Percentiles rank a stretch among this genome's conserved stretches.
Evolutionary conservation across 2,888 invertebrate genomes (phyloP).

Genomic region (Drepana falcataria): DNA sequence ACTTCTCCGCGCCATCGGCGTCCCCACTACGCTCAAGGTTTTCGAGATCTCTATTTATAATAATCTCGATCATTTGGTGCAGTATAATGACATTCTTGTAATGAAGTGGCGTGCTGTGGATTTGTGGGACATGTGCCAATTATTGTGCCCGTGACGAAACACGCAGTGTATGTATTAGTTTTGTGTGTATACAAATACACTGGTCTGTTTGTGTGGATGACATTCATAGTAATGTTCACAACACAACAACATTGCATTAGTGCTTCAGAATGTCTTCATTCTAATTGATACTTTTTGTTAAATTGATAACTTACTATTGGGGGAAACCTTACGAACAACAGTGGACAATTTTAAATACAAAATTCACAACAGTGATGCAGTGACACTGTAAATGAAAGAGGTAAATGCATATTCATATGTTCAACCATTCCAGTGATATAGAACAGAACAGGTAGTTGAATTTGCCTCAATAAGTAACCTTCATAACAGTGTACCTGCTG

Average conservation of each 20-base stretch:
- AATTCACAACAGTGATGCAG: background rate
- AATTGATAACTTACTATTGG: no score
- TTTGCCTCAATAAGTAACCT: no score
- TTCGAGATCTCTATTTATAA: slow-evolving; percentile 73
- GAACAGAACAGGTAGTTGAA: no score
- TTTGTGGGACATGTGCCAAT: slow-evolving; percentile 77
- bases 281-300: no score
- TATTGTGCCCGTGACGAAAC: slow-evolving; percentile 65
- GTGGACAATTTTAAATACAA: no score
- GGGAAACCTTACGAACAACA: no score
- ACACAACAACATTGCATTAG: background rate
- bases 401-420: background rate
- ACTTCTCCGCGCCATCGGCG: slow-evolving; percentile 45
- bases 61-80: slow-evolving; percentile 72
- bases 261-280: no score
- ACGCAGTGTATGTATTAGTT: slow-evolving; percentile 41
- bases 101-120: slow-evolving; percentile 68
- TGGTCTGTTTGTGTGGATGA: slow-evolving; percentile 37
- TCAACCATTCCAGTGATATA: no score
- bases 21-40: slow-evolving; percentile 60
- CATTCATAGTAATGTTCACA: background rate
- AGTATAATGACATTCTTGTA: slow-evolving; percentile 75
- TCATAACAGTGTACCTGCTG: no score
- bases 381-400: background rate
- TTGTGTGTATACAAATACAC: slow-evolving; percentile 64